Evolutionary conservation across 2,888 invertebrate species (phyloP).

Genomic region (Caenorhabditis sp.): DNA sequence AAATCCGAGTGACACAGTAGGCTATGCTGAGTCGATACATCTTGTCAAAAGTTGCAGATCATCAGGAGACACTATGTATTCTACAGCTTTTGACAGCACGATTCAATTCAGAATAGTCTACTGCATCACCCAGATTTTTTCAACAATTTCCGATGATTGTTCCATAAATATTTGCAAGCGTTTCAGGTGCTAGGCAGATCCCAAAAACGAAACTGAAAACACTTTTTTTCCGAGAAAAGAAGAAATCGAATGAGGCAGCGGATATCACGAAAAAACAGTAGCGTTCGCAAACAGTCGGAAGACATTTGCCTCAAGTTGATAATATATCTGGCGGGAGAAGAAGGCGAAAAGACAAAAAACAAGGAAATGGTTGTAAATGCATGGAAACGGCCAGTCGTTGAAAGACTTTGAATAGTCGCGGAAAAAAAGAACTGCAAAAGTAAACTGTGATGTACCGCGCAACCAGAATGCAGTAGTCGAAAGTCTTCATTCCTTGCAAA

Average conservation of each 20-base stretch:
- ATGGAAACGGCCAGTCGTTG: slow-evolving; percentile 35
- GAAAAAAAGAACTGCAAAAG: not conserved
- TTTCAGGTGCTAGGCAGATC: too few species aligned
- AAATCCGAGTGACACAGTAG: too few species aligned
- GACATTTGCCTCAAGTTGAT: slow-evolving; percentile 50
- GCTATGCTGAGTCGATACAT: too few species aligned
- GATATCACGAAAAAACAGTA: slow-evolving; percentile 26
- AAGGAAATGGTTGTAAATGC: slow-evolving; percentile 50
- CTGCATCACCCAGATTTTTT: too few species aligned
- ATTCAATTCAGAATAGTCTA: too few species aligned
- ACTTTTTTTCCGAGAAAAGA: slow-evolving; percentile 1
- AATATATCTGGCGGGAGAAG: slow-evolving; percentile 25
- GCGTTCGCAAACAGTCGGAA: slow-evolving; percentile 44
- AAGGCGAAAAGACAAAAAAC: slow-evolving; percentile 18
- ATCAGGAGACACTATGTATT: too few species aligned
- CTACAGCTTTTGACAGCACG: too few species aligned
- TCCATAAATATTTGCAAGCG: too few species aligned
- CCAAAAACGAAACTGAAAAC: slow-evolving; percentile 10
- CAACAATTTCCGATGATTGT: too few species aligned
- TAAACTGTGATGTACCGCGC: slow-evolving; percentile 33
- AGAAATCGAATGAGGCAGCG: slow-evolving; percentile 16
- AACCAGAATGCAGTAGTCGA: slow-evolving; percentile 26
- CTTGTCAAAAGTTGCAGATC: too few species aligned
- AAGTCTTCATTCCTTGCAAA: slow-evolving; percentile 16
- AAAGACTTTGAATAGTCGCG: too few species aligned